A percentile compares a stretch with the other conserved stretches of the same genome.
These are phyloP conservation scores for Aspidiotus destructor DNA, from an alignment of 2,888 invertebrate species.

Conservation along the genomic window DNA sequence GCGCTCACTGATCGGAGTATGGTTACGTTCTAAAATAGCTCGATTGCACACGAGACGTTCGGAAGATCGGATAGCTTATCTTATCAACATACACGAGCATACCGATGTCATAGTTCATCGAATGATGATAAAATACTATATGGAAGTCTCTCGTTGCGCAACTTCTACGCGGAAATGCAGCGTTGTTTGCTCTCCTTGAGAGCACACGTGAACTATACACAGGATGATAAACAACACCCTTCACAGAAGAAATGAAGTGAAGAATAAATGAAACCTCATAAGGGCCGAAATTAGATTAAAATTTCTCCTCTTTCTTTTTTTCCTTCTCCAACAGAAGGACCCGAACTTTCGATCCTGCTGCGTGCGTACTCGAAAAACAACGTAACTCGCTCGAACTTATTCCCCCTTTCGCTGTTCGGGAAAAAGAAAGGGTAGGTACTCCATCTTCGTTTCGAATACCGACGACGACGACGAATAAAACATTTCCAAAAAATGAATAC, in stretches of 20 bases:
- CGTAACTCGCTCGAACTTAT: not conserved
- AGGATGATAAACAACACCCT: not conserved
- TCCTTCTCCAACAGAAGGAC: constrained; percentile 3
- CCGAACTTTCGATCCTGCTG: constrained; percentile 19
- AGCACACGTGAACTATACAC: too few species aligned
- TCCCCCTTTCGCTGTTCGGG: not conserved
- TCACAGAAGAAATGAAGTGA: constrained; percentile 5
- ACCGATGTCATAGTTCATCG: too few species aligned
- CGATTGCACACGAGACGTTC: too few species aligned
- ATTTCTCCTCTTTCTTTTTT: constrained; percentile 13
- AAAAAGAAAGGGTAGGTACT: constrained; percentile 8
- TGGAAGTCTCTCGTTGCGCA: too few species aligned
- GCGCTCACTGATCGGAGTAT: too few species aligned
- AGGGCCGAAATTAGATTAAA: constrained; percentile 30
- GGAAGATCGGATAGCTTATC: too few species aligned
- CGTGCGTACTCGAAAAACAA: not conserved
- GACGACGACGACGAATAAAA: not conserved
- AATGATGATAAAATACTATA: too few species aligned
- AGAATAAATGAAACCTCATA: constrained; percentile 26
- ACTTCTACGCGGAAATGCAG: too few species aligned
- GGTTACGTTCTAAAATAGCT: too few species aligned
- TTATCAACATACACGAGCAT: too few species aligned
- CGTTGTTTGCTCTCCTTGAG: too few species aligned
- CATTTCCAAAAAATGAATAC: constrained; percentile 23
- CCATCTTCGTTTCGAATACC: constrained; percentile 20